A percentile compares a stretch with the other conserved stretches of the same genome.
Conservation (phyloP, 2,797 vertebrate genomes). For the Protosalanx chinensis region DNA sequence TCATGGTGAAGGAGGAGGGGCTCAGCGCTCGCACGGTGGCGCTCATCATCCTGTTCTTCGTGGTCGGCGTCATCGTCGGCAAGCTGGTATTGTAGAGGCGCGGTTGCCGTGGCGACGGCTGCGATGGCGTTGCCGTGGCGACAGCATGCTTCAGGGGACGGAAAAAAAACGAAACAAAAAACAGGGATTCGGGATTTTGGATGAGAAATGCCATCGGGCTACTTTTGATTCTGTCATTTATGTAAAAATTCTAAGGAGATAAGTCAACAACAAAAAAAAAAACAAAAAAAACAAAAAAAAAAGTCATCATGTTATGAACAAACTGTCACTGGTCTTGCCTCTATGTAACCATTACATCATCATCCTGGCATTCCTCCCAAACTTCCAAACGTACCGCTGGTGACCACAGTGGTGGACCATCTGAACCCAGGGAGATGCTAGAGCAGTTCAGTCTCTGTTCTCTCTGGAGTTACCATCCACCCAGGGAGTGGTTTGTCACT, state of each 20-base stretch:
- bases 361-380: constrained; percentile 61
- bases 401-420: constrained; percentile 29
- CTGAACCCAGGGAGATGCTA: constrained; percentile 1
- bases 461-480: background rate
- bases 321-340: constrained; percentile 89
- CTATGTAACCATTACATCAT: constrained; percentile 71
- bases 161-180: constrained; percentile 41
- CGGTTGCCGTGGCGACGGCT: constrained; percentile 34
- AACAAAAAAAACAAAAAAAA: constrained; percentile 38
- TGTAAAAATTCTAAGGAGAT: constrained; percentile 60
- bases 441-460: background rate
- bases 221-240: constrained; percentile 81
- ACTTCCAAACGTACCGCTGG: constrained; percentile 43
- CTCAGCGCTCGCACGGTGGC: constrained; percentile 84
- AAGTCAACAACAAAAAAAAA: constrained; percentile 36
- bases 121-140: constrained; percentile 58
- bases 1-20: constrained; percentile 86
- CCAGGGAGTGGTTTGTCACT: constrained; percentile 49
- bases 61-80: constrained; percentile 91
- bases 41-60: constrained; percentile 91
- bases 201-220: constrained; percentile 75
- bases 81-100: constrained; percentile 94
- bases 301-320: constrained; percentile 60
- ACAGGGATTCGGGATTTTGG: constrained; percentile 77
- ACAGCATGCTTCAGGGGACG: constrained; percentile 68